Conservation (phyloP, 37 sponge, comb jelly and placozoan genomes). For the Dysidea cf. avara region DNA sequence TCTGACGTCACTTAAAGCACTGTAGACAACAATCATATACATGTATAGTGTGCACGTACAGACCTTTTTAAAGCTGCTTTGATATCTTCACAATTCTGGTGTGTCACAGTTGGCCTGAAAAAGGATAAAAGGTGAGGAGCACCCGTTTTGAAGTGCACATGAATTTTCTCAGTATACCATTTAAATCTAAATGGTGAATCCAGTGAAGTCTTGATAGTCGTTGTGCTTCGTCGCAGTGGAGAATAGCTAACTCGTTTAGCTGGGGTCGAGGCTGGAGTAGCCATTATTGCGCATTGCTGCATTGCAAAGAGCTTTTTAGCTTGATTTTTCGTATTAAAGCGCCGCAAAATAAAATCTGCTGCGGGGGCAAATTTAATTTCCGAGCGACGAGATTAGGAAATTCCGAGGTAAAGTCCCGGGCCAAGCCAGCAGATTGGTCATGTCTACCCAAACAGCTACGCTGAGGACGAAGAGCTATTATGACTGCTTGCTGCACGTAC, state of each 20-base stretch:
- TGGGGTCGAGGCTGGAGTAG: not conserved
- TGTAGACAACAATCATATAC: no score
- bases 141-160: not conserved
- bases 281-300: not conserved
- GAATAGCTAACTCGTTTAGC: conserved; percentile 41
- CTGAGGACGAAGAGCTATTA: no score
- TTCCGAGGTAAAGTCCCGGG: no score
- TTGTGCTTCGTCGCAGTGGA: conserved; percentile 21
- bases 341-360: no score
- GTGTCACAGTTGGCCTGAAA: conserved; percentile 27
- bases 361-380: no score
- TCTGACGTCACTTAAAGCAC: not conserved
- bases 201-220: conserved; percentile 32
- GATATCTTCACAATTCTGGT: not conserved
- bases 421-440: no score
- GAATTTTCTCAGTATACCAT: conserved; percentile 34
- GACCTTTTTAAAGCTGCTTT: conserved; percentile 25
- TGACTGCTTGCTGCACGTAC: no score
- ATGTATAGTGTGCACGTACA: no score
- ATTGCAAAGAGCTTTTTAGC: not conserved
- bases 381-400: no score
- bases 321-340: no score
- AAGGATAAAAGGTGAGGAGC: not conserved
- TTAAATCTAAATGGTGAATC: conserved; percentile 38
- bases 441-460: no score